phyloP scores from a whole-genome alignment of 2,113 vertebrate genomes.

The Bathybates hornii region DNA sequence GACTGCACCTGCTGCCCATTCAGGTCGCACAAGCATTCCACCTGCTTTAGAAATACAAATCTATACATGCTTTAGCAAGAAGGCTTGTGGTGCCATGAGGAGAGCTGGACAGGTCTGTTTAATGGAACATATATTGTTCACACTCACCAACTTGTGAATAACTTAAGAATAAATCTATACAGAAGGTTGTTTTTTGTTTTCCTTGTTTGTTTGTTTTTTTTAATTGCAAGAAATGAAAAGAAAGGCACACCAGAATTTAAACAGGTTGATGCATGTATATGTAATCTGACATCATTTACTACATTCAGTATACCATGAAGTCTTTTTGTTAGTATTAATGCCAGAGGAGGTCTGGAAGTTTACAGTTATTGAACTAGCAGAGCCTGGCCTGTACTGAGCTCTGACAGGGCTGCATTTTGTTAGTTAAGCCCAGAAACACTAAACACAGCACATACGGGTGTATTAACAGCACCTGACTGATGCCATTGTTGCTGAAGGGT shows the following conservation, averaged over 20 bases:
- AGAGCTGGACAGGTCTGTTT: not conserved
- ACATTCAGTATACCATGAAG: not conserved
- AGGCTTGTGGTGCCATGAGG: not conserved
- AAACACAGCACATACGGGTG: not conserved
- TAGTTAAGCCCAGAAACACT: not conserved
- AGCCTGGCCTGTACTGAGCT: fast-evolving
- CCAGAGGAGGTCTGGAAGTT: not conserved
- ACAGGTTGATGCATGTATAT: not conserved
- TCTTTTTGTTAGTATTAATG: not conserved
- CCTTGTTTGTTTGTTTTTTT: not conserved
- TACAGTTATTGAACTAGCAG: not conserved
- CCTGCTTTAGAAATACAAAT: not conserved
- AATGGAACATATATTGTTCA: not conserved
- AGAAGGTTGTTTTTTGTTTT: not conserved
- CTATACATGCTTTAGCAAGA: fast-evolving
- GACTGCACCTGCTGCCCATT: not conserved
- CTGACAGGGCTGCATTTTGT: not conserved
- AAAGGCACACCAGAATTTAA: not conserved
- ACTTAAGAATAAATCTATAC: not conserved
- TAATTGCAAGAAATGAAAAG: not conserved
- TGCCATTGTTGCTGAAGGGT: not conserved
- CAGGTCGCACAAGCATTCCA: not conserved
- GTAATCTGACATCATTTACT: not conserved
- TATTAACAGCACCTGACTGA: not conserved
- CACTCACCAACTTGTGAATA: not conserved